A percentile compares a stretch with the other conserved stretches of the same genome.
Conservation (phyloP, 2,113 vertebrate species). For the Sitta europaea region DNA sequence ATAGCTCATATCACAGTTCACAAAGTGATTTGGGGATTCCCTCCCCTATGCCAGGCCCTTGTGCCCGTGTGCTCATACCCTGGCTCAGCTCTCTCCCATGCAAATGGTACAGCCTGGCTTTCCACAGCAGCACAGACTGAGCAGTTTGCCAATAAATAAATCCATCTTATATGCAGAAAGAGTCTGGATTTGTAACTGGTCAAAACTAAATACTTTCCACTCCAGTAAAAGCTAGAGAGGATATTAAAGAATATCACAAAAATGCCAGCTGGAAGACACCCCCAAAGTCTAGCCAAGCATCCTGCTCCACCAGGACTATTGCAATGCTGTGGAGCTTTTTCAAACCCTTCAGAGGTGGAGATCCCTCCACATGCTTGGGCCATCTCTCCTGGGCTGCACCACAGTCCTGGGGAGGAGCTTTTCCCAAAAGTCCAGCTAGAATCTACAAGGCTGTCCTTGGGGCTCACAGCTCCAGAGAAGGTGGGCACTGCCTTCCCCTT, state of each 20-base stretch:
- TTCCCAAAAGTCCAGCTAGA: neutral
- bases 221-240: constrained; percentile 36
- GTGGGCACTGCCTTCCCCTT: fast-evolving
- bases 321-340: neutral
- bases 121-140: neutral
- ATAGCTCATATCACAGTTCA: neutral
- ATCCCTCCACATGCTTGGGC: neutral
- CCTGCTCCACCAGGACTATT: neutral
- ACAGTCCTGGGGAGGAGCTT: neutral
- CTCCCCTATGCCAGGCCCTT: neutral
- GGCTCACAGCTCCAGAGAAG: neutral
- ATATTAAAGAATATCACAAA: constrained; percentile 52
- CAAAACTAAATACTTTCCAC: constrained; percentile 46
- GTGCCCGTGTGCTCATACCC: neutral
- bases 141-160: neutral
- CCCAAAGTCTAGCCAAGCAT: neutral
- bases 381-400: neutral
- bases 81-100: neutral
- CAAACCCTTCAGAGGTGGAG: neutral
- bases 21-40: neutral
- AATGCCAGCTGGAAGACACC: constrained; percentile 16
- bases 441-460: neutral
- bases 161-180: neutral
- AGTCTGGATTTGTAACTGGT: neutral
- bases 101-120: neutral